phyloP scores from a whole-genome alignment of 2,888 invertebrate genomes.

The Oscheius onirici region DNA sequence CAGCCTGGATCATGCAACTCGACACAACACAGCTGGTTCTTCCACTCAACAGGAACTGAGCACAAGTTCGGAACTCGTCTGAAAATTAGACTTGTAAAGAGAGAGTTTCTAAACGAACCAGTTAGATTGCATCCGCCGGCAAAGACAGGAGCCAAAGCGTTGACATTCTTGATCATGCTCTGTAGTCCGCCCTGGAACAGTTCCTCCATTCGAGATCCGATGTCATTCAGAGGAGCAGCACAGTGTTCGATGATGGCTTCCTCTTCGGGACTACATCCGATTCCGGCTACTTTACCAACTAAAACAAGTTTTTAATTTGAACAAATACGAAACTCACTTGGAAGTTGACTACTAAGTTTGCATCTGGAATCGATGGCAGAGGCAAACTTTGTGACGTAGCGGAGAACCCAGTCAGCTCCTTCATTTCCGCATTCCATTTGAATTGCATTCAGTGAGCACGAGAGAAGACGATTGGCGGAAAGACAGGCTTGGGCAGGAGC shows the following conservation, averaged over 20 bases:
- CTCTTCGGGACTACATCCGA: conserved; percentile 64
- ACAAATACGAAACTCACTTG: conserved; percentile 39
- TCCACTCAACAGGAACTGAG: conserved; percentile 48
- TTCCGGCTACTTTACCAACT: conserved; percentile 59
- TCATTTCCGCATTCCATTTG: conserved; percentile 30
- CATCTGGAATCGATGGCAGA: conserved; percentile 66
- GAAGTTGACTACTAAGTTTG: conserved; percentile 54
- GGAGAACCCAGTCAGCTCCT: conserved; percentile 47
- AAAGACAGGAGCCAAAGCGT: conserved; percentile 66
- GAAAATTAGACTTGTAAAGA: neutral
- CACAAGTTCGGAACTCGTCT: conserved; percentile 54
- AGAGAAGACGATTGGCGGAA: conserved; percentile 63
- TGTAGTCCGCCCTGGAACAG: conserved; percentile 59
- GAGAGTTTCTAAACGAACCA: neutral
- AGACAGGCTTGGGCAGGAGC: conserved; percentile 67
- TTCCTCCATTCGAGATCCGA: conserved; percentile 56
- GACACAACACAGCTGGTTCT: conserved; percentile 61
- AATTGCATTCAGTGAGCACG: conserved; percentile 59
- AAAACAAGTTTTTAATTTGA: conserved; percentile 8
- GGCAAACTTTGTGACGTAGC: conserved; percentile 66
- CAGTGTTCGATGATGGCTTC: conserved; percentile 67
- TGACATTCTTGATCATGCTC: conserved; percentile 67
- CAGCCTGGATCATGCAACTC: conserved; percentile 66
- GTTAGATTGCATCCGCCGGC: conserved; percentile 68
- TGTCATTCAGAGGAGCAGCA: conserved; percentile 66